Percentiles rank a stretch among this genome's conserved stretches.
These are phyloP conservation scores for Neodiprion lecontei DNA, from an alignment of 1,140 invertebrate genomes.

Conservation along the genomic window DNA sequence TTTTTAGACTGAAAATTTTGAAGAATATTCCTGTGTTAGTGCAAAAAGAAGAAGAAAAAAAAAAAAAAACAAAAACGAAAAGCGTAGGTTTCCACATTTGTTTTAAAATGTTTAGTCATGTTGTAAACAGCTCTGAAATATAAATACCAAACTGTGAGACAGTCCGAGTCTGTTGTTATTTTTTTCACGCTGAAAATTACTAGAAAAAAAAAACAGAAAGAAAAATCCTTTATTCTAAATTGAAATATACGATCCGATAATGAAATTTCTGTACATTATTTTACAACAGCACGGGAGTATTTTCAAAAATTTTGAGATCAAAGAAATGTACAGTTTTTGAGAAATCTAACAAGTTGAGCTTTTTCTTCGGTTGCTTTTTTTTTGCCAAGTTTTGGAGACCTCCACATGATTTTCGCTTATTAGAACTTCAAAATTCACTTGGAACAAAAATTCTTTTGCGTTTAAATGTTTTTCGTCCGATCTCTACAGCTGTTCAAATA, in stretches of 20 bases:
- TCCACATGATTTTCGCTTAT: too few species aligned
- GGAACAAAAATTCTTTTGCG: not conserved
- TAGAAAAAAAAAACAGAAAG: not conserved
- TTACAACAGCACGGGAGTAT: not conserved
- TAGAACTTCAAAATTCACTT: not conserved
- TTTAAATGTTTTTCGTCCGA: not conserved
- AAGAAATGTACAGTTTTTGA: not conserved
- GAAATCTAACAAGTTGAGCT: not conserved
- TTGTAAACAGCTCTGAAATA: too few species aligned
- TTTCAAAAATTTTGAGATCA: not conserved
- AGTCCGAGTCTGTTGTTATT: not conserved
- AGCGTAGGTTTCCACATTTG: too few species aligned
- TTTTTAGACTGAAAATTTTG: too few species aligned
- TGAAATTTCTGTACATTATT: not conserved
- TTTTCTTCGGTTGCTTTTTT: not conserved
- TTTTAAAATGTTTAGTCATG: too few species aligned
- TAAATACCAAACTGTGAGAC: not conserved
- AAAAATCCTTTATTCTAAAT: not conserved
- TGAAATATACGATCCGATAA: not conserved
- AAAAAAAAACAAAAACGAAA: too few species aligned
- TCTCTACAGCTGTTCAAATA: not conserved
- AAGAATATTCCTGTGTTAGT: too few species aligned
- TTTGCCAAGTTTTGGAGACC: not conserved
- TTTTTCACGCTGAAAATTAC: not conserved
- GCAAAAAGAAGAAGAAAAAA: too few species aligned